Evolutionary conservation across 2,797 vertebrate genomes (phyloP).

Genomic region (Acestrorhynchus altus): DNA sequence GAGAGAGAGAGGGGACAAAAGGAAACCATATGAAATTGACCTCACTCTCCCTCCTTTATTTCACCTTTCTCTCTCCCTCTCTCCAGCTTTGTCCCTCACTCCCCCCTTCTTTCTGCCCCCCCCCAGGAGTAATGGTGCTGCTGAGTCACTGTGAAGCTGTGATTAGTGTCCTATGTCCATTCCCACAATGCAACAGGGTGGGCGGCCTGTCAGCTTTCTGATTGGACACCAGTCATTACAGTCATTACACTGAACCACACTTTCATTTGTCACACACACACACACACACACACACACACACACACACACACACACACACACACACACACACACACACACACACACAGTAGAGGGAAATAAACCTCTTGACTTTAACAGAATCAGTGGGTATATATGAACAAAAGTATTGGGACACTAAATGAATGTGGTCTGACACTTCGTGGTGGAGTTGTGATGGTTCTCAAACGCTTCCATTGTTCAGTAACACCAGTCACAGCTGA

Average conservation of each 20-base stretch:
- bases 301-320: too few species aligned
- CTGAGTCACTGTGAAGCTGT: constrained; percentile 8
- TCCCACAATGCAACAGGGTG: constrained; percentile 17
- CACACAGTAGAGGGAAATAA: too few species aligned
- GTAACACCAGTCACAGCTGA: too few species aligned
- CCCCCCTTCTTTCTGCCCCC: not conserved
- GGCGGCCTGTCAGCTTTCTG: not conserved
- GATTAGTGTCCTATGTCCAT: not conserved
- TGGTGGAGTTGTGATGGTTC: too few species aligned
- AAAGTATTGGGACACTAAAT: too few species aligned
- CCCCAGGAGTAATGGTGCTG: not conserved
- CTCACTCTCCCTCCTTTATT: not conserved
- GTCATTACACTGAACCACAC: not conserved
- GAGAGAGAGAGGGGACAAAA: too few species aligned
- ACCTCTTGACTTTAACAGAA: too few species aligned
- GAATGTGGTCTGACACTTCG: too few species aligned
- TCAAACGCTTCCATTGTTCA: too few species aligned
- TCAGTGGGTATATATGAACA: too few species aligned
- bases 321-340: too few species aligned
- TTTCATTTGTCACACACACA: not conserved
- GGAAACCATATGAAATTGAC: not conserved
- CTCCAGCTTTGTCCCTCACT: not conserved
- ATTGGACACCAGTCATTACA: constrained; percentile 15
- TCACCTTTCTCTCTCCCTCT: not conserved
- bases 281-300: too few species aligned